Evolutionary conservation across 2,888 invertebrate genomes (phyloP).

Genomic region (Heliconius erato): DNA sequence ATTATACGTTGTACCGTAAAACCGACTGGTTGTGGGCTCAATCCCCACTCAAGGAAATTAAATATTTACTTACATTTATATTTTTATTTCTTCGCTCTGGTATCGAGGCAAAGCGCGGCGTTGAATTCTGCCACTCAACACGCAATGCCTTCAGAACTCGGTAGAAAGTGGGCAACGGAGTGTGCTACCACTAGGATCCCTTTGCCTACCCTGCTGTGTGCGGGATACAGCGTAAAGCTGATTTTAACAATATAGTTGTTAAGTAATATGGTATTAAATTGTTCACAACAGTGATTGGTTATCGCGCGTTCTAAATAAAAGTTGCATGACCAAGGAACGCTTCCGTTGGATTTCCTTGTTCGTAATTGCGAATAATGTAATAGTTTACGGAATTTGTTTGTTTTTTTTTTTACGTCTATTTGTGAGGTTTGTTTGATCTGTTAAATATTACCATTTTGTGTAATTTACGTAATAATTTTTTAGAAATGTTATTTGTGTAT

Average conservation of each 20-base stretch:
- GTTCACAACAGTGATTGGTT: slow-evolving; percentile 18
- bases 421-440: background rate
- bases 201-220: no score
- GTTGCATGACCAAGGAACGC: slow-evolving; percentile 20
- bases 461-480: background rate
- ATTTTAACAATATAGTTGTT: background rate
- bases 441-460: background rate
- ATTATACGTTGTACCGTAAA: background rate
- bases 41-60: no score
- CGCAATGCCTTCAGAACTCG: no score
- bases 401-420: background rate
- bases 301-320: slow-evolving; percentile 25
- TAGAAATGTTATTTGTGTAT: no score
- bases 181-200: no score
- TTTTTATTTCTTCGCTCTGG: no score
- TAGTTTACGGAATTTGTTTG: slow-evolving; percentile 2
- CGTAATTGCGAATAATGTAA: slow-evolving; percentile 10
- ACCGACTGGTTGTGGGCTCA: no score
- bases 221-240: no score
- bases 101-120: no score
- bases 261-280: slow-evolving; percentile 14
- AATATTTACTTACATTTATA: no score
- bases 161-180: no score
- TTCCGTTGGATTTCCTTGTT: slow-evolving; percentile 35
- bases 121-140: no score